phyloP scores from a whole-genome alignment of 2,797 vertebrate genomes.

The Buphagus erythrorhynchus region DNA sequence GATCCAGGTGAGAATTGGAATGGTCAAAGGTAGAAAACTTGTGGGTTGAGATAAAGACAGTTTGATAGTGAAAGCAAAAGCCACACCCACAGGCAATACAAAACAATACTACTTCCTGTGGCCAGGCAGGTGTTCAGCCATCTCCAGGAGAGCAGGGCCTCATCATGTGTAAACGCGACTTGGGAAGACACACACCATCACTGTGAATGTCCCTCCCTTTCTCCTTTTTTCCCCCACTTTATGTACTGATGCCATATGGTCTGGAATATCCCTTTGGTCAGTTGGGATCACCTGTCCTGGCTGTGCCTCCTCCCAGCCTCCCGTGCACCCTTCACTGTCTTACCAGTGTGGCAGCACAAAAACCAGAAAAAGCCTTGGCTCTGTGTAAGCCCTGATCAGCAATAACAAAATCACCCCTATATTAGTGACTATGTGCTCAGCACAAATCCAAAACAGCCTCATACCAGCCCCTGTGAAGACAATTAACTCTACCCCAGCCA shows the following conservation, averaged over 20 bases:
- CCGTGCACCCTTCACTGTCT: fast-evolving
- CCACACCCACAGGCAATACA: neutral
- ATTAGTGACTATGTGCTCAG: neutral
- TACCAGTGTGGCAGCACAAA: neutral
- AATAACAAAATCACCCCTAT: neutral
- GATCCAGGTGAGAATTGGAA: fast-evolving
- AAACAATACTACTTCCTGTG: neutral
- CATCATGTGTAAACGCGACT: fast-evolving
- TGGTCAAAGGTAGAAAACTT: too few relatives aligned
- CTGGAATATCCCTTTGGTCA: neutral
- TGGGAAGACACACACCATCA: neutral
- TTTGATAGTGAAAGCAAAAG: neutral
- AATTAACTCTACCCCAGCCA: neutral
- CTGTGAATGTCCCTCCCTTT: too few relatives aligned
- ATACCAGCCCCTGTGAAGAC: neutral
- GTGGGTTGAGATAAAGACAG: neutral
- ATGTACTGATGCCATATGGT: fast-evolving
- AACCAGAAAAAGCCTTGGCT: too few relatives aligned
- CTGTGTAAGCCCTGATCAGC: neutral
- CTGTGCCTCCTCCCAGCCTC: neutral
- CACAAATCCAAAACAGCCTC: neutral
- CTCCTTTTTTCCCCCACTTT: neutral
- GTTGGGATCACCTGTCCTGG: fast-evolving
- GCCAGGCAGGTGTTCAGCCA: too few relatives aligned
- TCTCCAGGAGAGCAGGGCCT: neutral